Evolutionary conservation across 2,888 invertebrate species (phyloP).

Genomic region (Aphodius granarius): DNA sequence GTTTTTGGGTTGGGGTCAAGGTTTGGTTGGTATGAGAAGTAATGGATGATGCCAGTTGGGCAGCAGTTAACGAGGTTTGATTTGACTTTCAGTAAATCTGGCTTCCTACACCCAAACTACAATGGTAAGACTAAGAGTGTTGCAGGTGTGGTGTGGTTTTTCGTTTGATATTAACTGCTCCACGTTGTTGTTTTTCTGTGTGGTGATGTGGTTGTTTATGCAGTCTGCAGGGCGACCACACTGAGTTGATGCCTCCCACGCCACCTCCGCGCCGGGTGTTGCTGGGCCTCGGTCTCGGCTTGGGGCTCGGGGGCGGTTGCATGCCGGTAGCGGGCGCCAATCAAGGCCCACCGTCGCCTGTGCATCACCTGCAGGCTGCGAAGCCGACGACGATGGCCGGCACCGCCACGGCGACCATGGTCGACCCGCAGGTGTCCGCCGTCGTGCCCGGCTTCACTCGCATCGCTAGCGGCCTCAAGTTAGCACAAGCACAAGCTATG

Average conservation of each 20-base stretch:
- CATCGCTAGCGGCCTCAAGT: slow-evolving; percentile 69
- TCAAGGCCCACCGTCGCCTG: slow-evolving; percentile 41
- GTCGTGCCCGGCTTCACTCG: slow-evolving; percentile 55
- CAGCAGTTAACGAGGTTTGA: slow-evolving; percentile 34
- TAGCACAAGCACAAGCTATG: slow-evolving; percentile 73
- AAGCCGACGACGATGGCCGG: slow-evolving; percentile 33
- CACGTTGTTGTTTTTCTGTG: slow-evolving; percentile 22
- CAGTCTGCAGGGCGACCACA: slow-evolving; percentile 63
- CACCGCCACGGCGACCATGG: slow-evolving; percentile 44
- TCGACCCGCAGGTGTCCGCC: slow-evolving; percentile 40
- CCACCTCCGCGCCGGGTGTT: slow-evolving; percentile 59
- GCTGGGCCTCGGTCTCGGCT: slow-evolving; percentile 34
- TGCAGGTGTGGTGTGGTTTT: slow-evolving; percentile 40
- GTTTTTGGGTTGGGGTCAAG: not conserved
- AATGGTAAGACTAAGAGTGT: slow-evolving; percentile 59
- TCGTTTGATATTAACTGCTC: slow-evolving; percentile 43
- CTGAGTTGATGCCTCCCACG: slow-evolving; percentile 65
- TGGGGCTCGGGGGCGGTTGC: slow-evolving; percentile 49
- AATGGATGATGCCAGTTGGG: slow-evolving; percentile 5
- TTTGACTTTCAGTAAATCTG: slow-evolving; percentile 56
- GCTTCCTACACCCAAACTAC: slow-evolving; percentile 62
- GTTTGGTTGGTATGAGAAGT: slow-evolving; percentile 14
- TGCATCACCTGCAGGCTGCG: slow-evolving; percentile 41
- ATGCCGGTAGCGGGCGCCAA: slow-evolving; percentile 41
- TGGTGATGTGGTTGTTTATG: slow-evolving; percentile 49